phyloP scores from a whole-genome alignment of 2,888 invertebrate genomes.

The Beris morrisii region DNA sequence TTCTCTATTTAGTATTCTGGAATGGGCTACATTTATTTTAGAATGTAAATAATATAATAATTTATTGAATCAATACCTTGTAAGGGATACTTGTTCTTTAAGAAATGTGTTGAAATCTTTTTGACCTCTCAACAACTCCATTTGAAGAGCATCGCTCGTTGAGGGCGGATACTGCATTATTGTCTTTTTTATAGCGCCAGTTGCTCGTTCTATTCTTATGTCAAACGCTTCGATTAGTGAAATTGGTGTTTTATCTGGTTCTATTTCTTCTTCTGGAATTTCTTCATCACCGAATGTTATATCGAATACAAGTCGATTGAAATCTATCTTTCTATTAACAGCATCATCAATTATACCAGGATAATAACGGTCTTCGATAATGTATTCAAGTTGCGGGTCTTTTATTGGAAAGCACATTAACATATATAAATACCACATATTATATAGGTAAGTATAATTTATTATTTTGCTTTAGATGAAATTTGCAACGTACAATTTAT shows the following conservation, averaged over 20 bases:
- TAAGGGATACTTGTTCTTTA: background rate
- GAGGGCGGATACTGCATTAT: background rate
- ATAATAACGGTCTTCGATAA: slow-evolving; percentile 35
- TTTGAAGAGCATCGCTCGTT: background rate
- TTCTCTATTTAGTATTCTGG: slow-evolving; percentile 32
- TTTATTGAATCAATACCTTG: too few species aligned
- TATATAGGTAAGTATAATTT: too few species aligned
- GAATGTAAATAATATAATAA: slow-evolving; percentile 1
- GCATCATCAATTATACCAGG: slow-evolving; percentile 37
- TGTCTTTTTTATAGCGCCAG: slow-evolving; percentile 28
- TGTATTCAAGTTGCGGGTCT: slow-evolving; percentile 5
- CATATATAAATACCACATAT: too few species aligned
- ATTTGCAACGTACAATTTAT: too few species aligned
- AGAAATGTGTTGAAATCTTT: background rate
- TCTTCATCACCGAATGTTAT: slow-evolving; percentile 17
- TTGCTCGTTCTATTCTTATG: slow-evolving; percentile 23
- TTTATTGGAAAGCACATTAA: too few species aligned
- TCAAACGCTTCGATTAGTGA: slow-evolving; percentile 37
- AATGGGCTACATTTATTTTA: background rate
- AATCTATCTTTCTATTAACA: slow-evolving; percentile 34
- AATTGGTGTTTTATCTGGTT: slow-evolving; percentile 20
- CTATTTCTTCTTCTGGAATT: background rate
- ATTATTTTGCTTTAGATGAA: too few species aligned
- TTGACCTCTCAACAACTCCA: background rate
- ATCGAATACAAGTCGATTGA: slow-evolving; percentile 33